Evolutionary conservation across 2,888 invertebrate species (phyloP).

Genomic region (Hedychridium roseum): DNA sequence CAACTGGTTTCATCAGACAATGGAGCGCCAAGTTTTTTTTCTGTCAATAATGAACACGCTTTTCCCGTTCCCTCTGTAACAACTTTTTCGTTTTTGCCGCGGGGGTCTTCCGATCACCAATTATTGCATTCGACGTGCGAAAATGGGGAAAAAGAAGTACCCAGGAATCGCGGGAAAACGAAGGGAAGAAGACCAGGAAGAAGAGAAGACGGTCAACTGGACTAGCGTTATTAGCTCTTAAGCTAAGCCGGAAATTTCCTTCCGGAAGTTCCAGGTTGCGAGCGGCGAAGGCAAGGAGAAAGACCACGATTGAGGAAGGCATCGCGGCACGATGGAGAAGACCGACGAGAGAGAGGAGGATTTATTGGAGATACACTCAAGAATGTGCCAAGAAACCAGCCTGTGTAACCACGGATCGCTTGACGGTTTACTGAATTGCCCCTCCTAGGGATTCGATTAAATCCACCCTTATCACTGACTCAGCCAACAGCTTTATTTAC

Average conservation of each 20-base stretch:
- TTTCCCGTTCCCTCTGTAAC: too few species aligned
- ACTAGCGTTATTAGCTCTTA: conserved; percentile 55
- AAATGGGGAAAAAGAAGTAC: too few species aligned
- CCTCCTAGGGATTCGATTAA: conserved; percentile 26
- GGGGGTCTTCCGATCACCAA: too few species aligned
- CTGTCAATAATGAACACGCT: too few species aligned
- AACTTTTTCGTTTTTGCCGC: too few species aligned
- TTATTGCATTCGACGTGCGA: too few species aligned
- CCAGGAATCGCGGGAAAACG: conserved; percentile 18
- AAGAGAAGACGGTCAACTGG: too few species aligned
- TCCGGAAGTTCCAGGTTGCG: conserved; percentile 41
- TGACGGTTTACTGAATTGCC: conserved; percentile 31
- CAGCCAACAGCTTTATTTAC: too few species aligned
- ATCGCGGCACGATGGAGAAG: not conserved
- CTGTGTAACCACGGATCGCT: conserved; percentile 41
- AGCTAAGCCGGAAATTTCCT: conserved; percentile 54
- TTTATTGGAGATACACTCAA: conserved; percentile 42
- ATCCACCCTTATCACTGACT: too few species aligned
- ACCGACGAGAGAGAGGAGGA: conserved; percentile 27
- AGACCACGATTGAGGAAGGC: conserved; percentile 21
- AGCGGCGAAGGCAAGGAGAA: conserved; percentile 22
- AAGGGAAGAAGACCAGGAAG: conserved; percentile 17
- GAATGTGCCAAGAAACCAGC: conserved; percentile 33
- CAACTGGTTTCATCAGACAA: too few species aligned
- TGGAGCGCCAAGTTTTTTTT: too few species aligned